phyloP scores from a whole-genome alignment of 2,888 invertebrate genomes.

The Eretmocerus hayati region DNA sequence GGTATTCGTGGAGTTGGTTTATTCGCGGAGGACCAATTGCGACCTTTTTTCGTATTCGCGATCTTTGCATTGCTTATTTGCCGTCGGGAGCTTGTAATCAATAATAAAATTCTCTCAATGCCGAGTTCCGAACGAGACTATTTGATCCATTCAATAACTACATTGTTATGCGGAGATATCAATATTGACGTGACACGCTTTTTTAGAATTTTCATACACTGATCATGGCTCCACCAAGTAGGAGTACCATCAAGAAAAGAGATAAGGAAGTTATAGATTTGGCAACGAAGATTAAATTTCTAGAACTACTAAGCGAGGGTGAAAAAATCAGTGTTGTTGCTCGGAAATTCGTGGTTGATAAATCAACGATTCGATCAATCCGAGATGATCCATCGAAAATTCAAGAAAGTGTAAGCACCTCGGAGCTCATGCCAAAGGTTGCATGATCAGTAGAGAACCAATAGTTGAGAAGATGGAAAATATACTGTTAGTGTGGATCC shows the following conservation, averaged over 20 bases:
- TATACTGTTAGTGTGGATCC: constrained; percentile 1
- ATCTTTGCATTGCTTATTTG: too few species aligned
- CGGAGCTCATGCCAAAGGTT: neutral
- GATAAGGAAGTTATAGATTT: neutral
- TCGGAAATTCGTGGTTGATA: too few species aligned
- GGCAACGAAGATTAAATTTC: neutral
- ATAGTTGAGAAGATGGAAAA: constrained; percentile 1
- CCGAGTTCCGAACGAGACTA: too few species aligned
- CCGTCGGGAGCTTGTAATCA: too few species aligned
- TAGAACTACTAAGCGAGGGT: neutral
- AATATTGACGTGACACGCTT: too few species aligned
- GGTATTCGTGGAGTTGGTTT: neutral
- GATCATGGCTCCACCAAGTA: neutral
- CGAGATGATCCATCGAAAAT: neutral
- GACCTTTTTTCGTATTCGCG: neutral
- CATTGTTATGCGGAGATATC: too few species aligned
- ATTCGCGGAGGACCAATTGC: neutral
- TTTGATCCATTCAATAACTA: too few species aligned
- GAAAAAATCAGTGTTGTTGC: too few species aligned
- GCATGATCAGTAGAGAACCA: neutral
- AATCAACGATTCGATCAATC: neutral
- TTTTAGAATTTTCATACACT: neutral
- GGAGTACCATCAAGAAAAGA: too few species aligned
- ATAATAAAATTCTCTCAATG: too few species aligned
- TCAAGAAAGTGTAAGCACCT: too few species aligned